Evolutionary conservation across 2,113 vertebrate species (phyloP), one percentile per base, ranked within the genome.

Genomic region (Progne subis): DNA sequence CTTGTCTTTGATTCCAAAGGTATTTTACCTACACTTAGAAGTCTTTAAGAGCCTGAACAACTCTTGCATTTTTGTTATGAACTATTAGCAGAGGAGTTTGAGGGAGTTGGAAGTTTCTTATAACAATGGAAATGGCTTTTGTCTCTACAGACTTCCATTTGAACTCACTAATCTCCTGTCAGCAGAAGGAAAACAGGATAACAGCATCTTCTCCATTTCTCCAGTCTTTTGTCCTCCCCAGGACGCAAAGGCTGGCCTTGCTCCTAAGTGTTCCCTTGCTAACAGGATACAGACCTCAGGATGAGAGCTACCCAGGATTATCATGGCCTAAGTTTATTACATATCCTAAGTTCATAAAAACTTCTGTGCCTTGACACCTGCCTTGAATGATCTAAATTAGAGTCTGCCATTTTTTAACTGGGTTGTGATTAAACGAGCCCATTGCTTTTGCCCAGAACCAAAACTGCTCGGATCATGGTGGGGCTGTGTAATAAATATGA

Each of bases 11-110:
- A 88, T 93, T 77, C 47, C 82, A 94, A 94, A 91, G 74, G 76
- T 80, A 83, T 96, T 97, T 96, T 96, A 63, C 70, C 80, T 93
- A 46, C 43, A n/a, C 59, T 96, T 82, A 61, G 53, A 79, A 50
- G 23, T 52, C 59, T 86, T 89, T 61, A 90, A 96, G 94, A 93
- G 75, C 55, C 85, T 65, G 59, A 86, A 88, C 50, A 67, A 34
- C 68, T 81, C 59, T 41, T 72, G 84, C 29, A 79, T 64, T 82
- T 92, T 94, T 82, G 44, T 91, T 90, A 50, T 41, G 56, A 82
- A 61, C 44, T 56, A 31, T 71, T 77, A 70, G 71, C 82, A 78
- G 71, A 78, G 34, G 63, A 75, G 53, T 64, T 72, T 34, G 67
- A 88, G 67, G 37, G 37, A 76, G 18, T 3, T 86, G 76, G 31